Conservation (phyloP, 2,797 vertebrate genomes). For the Glossophaga mutica region DNA sequence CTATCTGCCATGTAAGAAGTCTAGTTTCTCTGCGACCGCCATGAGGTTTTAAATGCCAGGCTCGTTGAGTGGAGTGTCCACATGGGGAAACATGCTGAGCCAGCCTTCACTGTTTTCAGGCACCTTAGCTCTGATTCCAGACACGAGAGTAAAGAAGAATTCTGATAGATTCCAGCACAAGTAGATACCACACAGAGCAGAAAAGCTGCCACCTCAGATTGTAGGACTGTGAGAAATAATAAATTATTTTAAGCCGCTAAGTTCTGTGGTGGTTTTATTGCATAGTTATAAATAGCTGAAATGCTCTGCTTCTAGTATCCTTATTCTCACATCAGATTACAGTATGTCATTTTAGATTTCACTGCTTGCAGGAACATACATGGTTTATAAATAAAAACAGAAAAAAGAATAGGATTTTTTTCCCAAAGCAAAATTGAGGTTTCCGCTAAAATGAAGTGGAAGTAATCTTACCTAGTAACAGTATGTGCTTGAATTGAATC, state of each 20-base stretch:
- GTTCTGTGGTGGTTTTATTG: not conserved
- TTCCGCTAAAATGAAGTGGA: not conserved
- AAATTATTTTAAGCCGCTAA: not conserved
- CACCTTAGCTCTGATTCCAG: not conserved
- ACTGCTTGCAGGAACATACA: not conserved
- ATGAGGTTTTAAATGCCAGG: not conserved
- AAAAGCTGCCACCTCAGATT: not conserved
- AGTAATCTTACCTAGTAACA: conserved; percentile 26
- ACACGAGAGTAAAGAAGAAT: not conserved
- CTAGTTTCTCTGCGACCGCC: not conserved
- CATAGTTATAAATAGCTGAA: not conserved
- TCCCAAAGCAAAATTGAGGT: not conserved
- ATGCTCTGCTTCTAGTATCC: not conserved
- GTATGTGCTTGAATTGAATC: conserved; percentile 5
- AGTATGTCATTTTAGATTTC: not conserved
- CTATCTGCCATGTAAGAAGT: not conserved
- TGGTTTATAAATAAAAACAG: not conserved
- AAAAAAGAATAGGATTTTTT: not conserved
- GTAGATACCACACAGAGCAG: not conserved
- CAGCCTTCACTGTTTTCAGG: not conserved
- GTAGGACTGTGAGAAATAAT: not conserved
- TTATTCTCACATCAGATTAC: not conserved
- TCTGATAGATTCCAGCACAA: not conserved
- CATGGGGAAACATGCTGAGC: not conserved
- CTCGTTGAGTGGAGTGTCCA: not conserved